phyloP scores from a whole-genome alignment of 2,797 vertebrate genomes.

The Leucoraja ocellata region DNA sequence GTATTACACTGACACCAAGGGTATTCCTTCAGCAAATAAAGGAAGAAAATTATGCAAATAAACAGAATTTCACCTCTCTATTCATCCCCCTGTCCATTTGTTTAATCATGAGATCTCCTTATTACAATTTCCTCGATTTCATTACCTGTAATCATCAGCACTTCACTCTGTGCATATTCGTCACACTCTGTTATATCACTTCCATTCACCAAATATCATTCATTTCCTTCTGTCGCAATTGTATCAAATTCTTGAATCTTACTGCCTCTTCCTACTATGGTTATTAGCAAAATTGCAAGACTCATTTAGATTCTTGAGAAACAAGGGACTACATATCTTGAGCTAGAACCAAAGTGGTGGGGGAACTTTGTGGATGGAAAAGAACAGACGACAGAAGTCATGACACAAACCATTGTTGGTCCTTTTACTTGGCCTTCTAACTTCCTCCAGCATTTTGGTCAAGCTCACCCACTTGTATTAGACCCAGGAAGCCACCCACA shows the following conservation, averaged over 20 bases:
- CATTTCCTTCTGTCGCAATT: neutral
- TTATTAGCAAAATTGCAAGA: neutral
- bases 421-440: neutral
- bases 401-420: too few species aligned
- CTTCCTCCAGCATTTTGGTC: neutral
- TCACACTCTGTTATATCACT: neutral
- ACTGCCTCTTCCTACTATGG: neutral
- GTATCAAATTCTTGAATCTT: neutral
- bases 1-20: neutral
- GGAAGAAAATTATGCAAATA: neutral
- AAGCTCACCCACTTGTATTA: neutral
- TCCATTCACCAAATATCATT: neutral
- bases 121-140: neutral
- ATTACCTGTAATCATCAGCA: neutral
- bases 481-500: neutral
- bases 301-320: neutral
- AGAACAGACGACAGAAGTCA: too few species aligned
- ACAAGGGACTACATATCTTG: too few species aligned
- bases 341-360: too few species aligned
- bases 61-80: neutral
- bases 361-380: too few species aligned
- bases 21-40: neutral
- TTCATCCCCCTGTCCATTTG: neutral
- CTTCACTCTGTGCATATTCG: neutral
- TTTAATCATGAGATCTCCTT: neutral